Evolutionary conservation across 2,888 invertebrate species (phyloP), one percentile per base, ranked within the genome.

Genomic region (Psococerastis gibbosa): DNA sequence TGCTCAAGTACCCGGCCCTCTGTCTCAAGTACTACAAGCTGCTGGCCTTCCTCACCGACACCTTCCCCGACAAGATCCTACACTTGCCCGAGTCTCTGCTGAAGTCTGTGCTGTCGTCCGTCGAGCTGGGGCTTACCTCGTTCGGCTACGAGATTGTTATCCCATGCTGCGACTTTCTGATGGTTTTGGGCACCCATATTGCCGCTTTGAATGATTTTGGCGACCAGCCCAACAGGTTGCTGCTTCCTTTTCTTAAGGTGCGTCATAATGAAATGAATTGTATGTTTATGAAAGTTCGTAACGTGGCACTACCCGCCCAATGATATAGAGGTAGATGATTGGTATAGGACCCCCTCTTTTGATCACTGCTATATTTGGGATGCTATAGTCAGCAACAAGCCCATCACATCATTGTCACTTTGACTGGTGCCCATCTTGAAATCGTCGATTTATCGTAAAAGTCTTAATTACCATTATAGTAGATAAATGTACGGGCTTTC

Each of bases 1-100:
- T 82, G 43, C 62, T 84, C 23, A 75, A 75, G 58, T 75, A 77
- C 56, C 79, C 80, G 1, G 65, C 66, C 2, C 59, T 81, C 23
- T 78, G 78, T 56, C 60, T 66, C 23, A 71, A 75, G 60, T 75
- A 70, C 57, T 74, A 53, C 49, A 53, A 52, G 55, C 67, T 79
- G 56, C 63, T 80, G 42, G 66, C 72, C 17, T 69, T 72, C 52
- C 65, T 78, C 41, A 71, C 71, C 49, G 78, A 78, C 54, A 65
- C 73, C 45, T 70, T 73, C 54, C 73, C 78, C 1, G 71, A 73
- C 43, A 73, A 54, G 43, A 47, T 56, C n/a, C 51, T 52, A 43
- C 45, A 56, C 15, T 52, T 74, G 41, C 66, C 69, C 1, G 56
- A 62, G 8, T 65, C 67, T 41, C 57, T 73, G 50, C 54, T 73